These are phyloP conservation scores for Acinonyx jubatus DNA, from an alignment of 2,113 vertebrate species.

Conservation along the genomic window DNA sequence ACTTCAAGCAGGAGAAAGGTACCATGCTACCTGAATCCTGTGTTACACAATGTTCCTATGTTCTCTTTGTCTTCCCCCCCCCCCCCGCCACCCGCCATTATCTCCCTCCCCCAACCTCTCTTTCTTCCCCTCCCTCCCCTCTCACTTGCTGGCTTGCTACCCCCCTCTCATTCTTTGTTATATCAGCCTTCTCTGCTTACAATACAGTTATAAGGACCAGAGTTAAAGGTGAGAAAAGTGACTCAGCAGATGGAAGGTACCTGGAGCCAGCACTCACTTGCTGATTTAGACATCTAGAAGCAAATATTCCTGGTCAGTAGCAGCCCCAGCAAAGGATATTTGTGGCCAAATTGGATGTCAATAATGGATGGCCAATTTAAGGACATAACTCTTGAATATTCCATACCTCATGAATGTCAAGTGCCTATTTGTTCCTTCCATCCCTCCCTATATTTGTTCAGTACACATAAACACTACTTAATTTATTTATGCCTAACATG, in stretches of 20 bases:
- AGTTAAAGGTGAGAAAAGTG: background rate
- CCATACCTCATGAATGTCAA: background rate
- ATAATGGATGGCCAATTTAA: background rate
- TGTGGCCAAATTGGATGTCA: background rate
- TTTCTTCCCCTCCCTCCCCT: background rate
- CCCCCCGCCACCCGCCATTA: too few relatives aligned
- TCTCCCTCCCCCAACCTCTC: background rate
- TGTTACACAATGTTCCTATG: too few relatives aligned
- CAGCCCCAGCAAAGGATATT: background rate
- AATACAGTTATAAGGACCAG: background rate
- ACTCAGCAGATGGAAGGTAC: background rate
- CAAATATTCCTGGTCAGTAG: background rate
- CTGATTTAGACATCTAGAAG: background rate
- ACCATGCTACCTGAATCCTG: background rate
- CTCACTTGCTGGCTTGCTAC: background rate
- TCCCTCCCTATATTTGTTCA: background rate
- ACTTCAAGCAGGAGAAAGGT: background rate
- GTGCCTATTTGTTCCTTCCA: background rate
- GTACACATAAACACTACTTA: background rate
- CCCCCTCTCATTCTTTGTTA: background rate
- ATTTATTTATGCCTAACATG: background rate
- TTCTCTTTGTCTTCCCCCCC: accelerated
- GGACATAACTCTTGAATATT: background rate
- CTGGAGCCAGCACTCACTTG: background rate
- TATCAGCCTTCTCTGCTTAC: background rate